Conservation (phyloP, 2,797 vertebrate species). For the Pterois miles region DNA sequence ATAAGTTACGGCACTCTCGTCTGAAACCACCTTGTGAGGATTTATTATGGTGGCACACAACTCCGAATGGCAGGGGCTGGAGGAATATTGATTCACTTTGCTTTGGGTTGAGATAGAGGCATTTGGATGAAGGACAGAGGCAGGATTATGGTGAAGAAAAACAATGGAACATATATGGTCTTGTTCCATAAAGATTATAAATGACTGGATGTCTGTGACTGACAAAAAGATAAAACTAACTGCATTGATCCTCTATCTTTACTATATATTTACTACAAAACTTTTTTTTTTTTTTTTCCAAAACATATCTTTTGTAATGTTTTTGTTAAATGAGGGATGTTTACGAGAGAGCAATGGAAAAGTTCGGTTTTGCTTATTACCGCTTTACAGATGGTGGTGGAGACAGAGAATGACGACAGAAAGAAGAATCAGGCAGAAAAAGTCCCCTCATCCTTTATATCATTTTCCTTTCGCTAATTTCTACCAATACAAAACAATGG, state of each 20-base stretch:
- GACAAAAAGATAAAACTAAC: constrained; percentile 27
- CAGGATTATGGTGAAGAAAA: background rate
- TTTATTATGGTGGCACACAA: constrained; percentile 68
- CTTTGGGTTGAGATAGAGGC: constrained; percentile 42
- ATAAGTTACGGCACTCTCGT: constrained; percentile 46
- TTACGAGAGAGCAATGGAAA: constrained; percentile 43
- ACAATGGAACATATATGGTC: background rate
- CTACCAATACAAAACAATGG: constrained; percentile 39
- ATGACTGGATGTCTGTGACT: constrained; percentile 27
- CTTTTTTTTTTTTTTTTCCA: background rate
- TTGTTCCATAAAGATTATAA: constrained; percentile 20
- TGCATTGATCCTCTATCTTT: constrained; percentile 8
- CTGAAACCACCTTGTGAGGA: constrained; percentile 62
- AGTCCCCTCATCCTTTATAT: constrained; percentile 15
- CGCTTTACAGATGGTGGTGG: constrained; percentile 29
- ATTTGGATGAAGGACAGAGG: constrained; percentile 41
- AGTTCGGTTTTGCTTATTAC: constrained; percentile 42
- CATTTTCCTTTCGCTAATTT: constrained; percentile 30
- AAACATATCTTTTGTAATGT: constrained; percentile 41
- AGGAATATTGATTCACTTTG: constrained; percentile 54
- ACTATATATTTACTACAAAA: constrained; percentile 23
- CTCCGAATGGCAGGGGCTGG: constrained; percentile 47
- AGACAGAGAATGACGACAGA: constrained; percentile 28
- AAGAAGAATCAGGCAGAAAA: constrained; percentile 11
- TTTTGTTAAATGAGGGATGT: constrained; percentile 34